A percentile compares a stretch with the other conserved stretches of the same genome.
These are phyloP conservation scores for Paracentrotus lividus DNA, from an alignment of 53 echinoderm and acorn worm species.

Conservation along the genomic window DNA sequence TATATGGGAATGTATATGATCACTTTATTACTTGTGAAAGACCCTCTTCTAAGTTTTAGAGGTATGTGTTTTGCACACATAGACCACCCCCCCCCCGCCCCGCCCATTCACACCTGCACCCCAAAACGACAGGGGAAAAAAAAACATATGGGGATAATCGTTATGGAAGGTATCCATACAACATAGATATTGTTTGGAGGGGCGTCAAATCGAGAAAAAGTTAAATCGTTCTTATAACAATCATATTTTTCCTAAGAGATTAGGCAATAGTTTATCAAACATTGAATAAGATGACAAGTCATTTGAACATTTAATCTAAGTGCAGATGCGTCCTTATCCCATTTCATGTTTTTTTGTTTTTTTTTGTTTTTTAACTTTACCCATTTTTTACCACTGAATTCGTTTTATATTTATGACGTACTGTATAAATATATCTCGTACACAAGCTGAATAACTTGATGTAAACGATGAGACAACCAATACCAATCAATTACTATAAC, in stretches of 20 bases:
- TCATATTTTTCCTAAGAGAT: too few relatives aligned
- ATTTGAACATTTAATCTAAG: too few relatives aligned
- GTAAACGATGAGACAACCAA: neutral
- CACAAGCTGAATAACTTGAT: neutral
- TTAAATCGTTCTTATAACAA: too few relatives aligned
- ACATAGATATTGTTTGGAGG: too few relatives aligned
- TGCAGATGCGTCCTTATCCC: too few relatives aligned
- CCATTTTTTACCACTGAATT: too few relatives aligned
- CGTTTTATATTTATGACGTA: neutral
- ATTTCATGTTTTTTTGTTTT: too few relatives aligned
- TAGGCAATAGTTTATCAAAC: too few relatives aligned
- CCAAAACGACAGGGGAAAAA: neutral
- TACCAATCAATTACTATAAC: constrained; percentile 22
- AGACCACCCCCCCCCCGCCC: neutral
- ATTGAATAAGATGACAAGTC: too few relatives aligned
- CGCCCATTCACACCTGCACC: too few relatives aligned
- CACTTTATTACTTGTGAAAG: neutral
- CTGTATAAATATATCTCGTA: too few relatives aligned
- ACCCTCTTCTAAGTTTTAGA: neutral
- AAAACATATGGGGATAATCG: neutral
- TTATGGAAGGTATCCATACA: neutral
- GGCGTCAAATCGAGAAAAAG: neutral
- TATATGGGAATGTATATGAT: constrained; percentile 16
- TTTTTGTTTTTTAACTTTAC: too few relatives aligned
- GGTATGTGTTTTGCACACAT: neutral